Percentiles rank a stretch among this genome's conserved stretches.
Evolutionary conservation across 2,797 vertebrate genomes (phyloP).

Genomic region (Enteromius thamalakanensis): DNA sequence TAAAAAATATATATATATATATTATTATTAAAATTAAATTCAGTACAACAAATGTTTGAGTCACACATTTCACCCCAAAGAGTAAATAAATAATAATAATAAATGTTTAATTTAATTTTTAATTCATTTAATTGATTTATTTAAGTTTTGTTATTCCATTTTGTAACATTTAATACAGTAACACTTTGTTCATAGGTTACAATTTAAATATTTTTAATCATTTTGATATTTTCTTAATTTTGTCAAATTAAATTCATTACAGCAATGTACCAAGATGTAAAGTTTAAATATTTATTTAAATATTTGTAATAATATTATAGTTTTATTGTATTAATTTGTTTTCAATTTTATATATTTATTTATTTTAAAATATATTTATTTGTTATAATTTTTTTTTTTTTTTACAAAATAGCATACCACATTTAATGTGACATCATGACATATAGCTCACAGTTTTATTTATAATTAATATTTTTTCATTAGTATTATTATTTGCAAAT

Average conservation of each 20-base stretch:
- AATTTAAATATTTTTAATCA: neutral
- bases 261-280: neutral
- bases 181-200: neutral
- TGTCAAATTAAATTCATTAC: neutral
- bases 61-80: neutral
- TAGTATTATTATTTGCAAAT: neutral
- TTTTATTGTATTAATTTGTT: neutral
- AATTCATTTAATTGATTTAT: neutral
- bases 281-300: neutral
- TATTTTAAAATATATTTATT: no score
- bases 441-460: neutral
- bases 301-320: neutral
- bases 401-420: neutral
- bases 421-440: neutral
- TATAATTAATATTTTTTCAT: neutral
- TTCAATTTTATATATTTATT: neutral
- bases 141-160: neutral
- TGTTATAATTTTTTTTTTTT: neutral
- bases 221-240: neutral
- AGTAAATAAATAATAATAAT: neutral
- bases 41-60: neutral
- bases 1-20: no score
- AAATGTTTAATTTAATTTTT: no score
- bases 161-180: neutral
- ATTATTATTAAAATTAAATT: neutral